Evolutionary conservation across 2,797 vertebrate genomes (phyloP).

Genomic region (Parauchenoglanis ngamensis): DNA sequence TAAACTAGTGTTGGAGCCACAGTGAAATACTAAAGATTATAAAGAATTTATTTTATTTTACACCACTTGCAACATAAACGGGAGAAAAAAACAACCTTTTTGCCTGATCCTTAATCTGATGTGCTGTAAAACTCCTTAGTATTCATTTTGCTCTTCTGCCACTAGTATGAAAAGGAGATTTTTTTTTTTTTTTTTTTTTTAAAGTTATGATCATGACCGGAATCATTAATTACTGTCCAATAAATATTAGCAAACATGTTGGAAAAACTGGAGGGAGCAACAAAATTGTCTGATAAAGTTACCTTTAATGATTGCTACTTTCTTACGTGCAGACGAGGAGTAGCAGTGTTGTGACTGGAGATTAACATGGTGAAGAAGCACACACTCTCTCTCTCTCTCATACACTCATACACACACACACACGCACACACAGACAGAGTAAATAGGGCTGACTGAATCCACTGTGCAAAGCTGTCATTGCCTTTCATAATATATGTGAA

Average conservation of each 20-base stretch:
- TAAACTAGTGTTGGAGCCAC: background rate
- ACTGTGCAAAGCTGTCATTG: constrained; percentile 40
- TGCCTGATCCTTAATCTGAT: constrained; percentile 28
- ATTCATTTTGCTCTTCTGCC: constrained; percentile 23
- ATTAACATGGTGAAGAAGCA: constrained; percentile 36
- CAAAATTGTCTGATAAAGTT: constrained; percentile 32
- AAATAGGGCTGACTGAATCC: constrained; percentile 40
- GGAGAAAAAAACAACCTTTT: background rate
- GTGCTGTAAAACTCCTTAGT: constrained; percentile 23
- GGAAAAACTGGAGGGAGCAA: constrained; percentile 33
- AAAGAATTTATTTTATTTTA: constrained; percentile 43
- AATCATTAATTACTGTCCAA: constrained; percentile 16
- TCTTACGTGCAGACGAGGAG: constrained; percentile 47
- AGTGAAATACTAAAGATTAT: background rate
- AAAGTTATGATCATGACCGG: constrained; percentile 6
- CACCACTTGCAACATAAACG: constrained; percentile 44
- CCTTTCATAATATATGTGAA: constrained; percentile 23
- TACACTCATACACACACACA: background rate
- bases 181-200: constrained; percentile 9
- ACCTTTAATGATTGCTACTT: constrained; percentile 56
- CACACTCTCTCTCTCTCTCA: too few species aligned
- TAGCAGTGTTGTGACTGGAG: constrained; percentile 46
- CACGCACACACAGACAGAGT: constrained; percentile 49
- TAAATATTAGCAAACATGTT: constrained; percentile 38
- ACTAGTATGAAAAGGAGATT: constrained; percentile 35